Percentiles rank a stretch among this genome's conserved stretches.
Conservation (phyloP, 2,888 invertebrate genomes). For the Tachina fera region DNA sequence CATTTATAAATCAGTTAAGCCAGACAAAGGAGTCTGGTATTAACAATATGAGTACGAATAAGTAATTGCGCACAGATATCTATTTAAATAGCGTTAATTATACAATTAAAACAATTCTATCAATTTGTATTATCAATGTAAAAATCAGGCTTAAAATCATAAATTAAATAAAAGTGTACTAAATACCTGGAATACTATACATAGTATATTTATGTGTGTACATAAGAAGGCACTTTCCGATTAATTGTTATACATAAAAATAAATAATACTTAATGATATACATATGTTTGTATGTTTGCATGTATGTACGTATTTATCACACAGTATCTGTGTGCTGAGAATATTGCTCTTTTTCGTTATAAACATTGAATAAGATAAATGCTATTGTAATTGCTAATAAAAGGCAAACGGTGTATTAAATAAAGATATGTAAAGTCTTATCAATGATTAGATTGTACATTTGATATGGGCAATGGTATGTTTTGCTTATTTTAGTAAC, state of each 20-base stretch:
- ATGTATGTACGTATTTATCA: slow-evolving; percentile 23
- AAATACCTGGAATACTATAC: not conserved
- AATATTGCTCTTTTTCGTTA: slow-evolving; percentile 34
- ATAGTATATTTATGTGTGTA: not conserved
- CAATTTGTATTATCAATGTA: not conserved
- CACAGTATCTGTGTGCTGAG: slow-evolving; percentile 21
- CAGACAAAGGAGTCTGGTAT: no score
- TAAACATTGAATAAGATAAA: not conserved
- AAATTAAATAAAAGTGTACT: slow-evolving; percentile 2
- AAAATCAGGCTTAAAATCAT: not conserved
- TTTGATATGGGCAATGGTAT: slow-evolving; percentile 31
- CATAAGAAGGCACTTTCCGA: slow-evolving; percentile 47
- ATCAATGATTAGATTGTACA: slow-evolving; percentile 65
- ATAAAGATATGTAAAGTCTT: slow-evolving; percentile 51
- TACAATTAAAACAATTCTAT: slow-evolving; percentile 30
- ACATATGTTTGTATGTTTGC: not conserved
- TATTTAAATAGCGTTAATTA: slow-evolving; percentile 22
- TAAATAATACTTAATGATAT: slow-evolving; percentile 38
- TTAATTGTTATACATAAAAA: slow-evolving; percentile 36
- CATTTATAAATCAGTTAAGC: no score
- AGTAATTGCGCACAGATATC: slow-evolving; percentile 4
- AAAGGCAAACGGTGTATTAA: slow-evolving; percentile 33
- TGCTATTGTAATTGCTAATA: slow-evolving; percentile 4
- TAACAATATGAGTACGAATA: slow-evolving; percentile 12
- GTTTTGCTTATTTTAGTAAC: slow-evolving; percentile 35